phyloP scores from a whole-genome alignment of 2,113 vertebrate genomes.

The Catharus minimus region DNA sequence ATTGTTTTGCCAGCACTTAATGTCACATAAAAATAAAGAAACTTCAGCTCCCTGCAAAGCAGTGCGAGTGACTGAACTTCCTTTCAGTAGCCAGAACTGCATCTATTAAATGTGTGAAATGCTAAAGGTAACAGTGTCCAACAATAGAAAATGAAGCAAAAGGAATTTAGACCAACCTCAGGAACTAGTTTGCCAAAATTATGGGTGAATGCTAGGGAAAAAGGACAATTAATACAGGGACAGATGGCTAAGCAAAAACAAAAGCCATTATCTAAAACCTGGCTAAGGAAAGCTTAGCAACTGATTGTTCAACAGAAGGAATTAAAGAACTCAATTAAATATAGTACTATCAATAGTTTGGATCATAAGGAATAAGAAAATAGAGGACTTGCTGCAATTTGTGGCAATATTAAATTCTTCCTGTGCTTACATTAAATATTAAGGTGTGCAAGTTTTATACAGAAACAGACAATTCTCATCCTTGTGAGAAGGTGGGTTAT shows the following conservation, averaged over 20 bases:
- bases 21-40: background rate
- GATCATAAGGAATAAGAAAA: conserved; percentile 15
- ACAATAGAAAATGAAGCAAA: conserved; percentile 33
- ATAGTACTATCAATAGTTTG: background rate
- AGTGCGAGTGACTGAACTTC: background rate
- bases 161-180: conserved; percentile 27
- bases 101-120: conserved; percentile 59
- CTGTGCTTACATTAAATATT: background rate
- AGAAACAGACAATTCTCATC: background rate
- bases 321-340: conserved; percentile 16
- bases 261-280: conserved; percentile 58
- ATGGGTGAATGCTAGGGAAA: conserved; percentile 41
- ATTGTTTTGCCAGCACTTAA: background rate
- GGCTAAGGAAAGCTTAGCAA: conserved; percentile 53
- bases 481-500: background rate
- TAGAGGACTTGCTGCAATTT: background rate
- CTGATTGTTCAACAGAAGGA: conserved; percentile 39
- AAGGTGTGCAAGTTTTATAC: background rate
- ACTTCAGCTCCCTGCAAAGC: background rate
- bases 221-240: conserved; percentile 68
- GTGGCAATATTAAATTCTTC: background rate
- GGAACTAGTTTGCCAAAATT: conserved; percentile 55
- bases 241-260: conserved; percentile 69
- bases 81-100: conserved; percentile 23
- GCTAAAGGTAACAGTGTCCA: conserved; percentile 25